Evolutionary conservation across 2,797 vertebrate species (phyloP).

Genomic region (Enteromius afrohamiltoni): DNA sequence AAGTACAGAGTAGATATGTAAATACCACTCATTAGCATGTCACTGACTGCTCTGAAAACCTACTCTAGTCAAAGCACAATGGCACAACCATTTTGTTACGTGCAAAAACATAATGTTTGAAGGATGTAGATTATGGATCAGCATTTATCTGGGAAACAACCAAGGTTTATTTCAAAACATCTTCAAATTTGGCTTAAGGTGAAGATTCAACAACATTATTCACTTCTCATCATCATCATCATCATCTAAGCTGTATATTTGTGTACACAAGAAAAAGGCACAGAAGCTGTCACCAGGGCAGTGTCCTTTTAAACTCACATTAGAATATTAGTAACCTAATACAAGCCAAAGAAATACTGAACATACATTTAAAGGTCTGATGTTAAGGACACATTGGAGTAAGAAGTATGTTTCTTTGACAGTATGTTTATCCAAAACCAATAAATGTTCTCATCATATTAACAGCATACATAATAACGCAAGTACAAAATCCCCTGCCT

Average conservation of each 20-base stretch:
- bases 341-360: background rate
- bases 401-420: background rate
- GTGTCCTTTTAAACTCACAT: background rate
- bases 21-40: conserved; percentile 4
- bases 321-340: background rate
- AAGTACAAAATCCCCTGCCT: background rate
- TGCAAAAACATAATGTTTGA: background rate
- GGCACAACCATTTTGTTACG: background rate
- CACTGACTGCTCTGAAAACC: background rate
- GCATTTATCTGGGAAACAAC: background rate
- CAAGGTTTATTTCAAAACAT: background rate
- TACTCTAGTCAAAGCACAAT: background rate
- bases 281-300: background rate
- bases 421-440: background rate
- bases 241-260: background rate
- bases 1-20: background rate
- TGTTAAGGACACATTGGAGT: background rate
- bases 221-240: background rate
- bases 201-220: background rate
- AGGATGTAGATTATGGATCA: background rate
- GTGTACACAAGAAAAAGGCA: background rate
- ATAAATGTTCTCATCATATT: background rate
- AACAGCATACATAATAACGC: background rate
- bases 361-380: too few species aligned
- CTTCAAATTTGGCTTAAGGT: background rate